Conservation (phyloP, 2,113 vertebrate species). For the Meleagris gallopavo region DNA sequence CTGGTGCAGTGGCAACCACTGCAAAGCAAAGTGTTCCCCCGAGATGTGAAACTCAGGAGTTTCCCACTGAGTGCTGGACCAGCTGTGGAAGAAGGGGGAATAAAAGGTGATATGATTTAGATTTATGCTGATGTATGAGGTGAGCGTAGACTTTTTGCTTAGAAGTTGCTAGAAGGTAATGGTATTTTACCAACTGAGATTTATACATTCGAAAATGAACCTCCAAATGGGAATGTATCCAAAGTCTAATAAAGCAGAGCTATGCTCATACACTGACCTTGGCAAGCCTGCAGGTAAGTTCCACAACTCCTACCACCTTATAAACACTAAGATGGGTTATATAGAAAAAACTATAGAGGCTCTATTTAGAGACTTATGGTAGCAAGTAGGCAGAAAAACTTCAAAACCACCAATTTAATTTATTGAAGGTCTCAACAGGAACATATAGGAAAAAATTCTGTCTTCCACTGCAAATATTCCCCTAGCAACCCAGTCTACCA, state of each 20-base stretch:
- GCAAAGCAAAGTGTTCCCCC: conserved; percentile 30
- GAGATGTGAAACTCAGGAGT: conserved; percentile 36
- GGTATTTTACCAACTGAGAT: conserved; percentile 77
- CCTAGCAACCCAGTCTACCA: conserved; percentile 9
- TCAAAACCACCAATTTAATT: conserved; percentile 84
- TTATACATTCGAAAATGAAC: conserved; percentile 79
- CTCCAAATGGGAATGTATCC: conserved; percentile 79
- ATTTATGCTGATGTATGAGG: conserved; percentile 76
- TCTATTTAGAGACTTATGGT: conserved; percentile 81
- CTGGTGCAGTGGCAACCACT: conserved; percentile 33
- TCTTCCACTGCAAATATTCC: conserved; percentile 70
- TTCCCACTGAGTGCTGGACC: conserved; percentile 50
- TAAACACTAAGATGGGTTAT: conserved; percentile 85
- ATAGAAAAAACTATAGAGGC: conserved; percentile 79
- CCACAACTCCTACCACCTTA: conserved; percentile 83
- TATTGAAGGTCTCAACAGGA: conserved; percentile 78
- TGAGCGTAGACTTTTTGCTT: conserved; percentile 68
- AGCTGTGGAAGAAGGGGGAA: conserved; percentile 37
- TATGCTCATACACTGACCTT: conserved; percentile 80
- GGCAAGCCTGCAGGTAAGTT: conserved; percentile 79
- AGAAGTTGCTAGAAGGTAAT: conserved; percentile 76
- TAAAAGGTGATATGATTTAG: conserved; percentile 63
- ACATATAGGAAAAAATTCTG: conserved; percentile 74
- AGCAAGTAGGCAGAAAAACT: conserved; percentile 83
- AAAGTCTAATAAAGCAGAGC: conserved; percentile 81